A percentile compares a stretch with the other conserved stretches of the same genome.
phyloP scores from a whole-genome alignment of 1,140 invertebrate genomes.

The Euschistus heros region DNA sequence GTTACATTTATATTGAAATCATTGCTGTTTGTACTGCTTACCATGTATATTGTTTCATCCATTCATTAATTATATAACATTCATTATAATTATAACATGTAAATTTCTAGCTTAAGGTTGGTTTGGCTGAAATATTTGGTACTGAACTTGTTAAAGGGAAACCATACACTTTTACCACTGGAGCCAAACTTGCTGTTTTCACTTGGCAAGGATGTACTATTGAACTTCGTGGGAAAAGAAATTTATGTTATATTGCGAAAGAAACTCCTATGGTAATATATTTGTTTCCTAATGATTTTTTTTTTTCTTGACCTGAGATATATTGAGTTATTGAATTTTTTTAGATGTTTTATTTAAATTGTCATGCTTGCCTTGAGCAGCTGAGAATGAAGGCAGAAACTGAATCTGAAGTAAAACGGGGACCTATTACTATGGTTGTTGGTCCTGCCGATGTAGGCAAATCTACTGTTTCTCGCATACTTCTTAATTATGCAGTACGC shows the following conservation, averaged over 20 bases:
- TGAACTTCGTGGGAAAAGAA: constrained; percentile 72
- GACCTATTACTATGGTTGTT: constrained; percentile 81
- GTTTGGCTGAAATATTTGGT: constrained; percentile 92
- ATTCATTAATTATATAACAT: no score
- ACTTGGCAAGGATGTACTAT: constrained; percentile 90
- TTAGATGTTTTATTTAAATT: constrained; percentile 71
- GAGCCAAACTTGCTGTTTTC: constrained; percentile 90
- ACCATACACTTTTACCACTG: constrained; percentile 77
- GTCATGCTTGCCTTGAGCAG: constrained; percentile 86
- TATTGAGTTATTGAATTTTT: not conserved
- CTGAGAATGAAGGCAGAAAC: constrained; percentile 61
- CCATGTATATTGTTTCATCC: no score
- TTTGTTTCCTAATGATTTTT: not conserved
- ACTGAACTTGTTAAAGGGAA: constrained; percentile 91
- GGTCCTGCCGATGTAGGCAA: constrained; percentile 96
- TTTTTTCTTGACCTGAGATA: not conserved
- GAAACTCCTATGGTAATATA: constrained; percentile 80
- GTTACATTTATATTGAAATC: no score
- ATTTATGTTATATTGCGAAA: constrained; percentile 87
- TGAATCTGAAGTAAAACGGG: constrained; percentile 56
- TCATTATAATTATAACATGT: no score
- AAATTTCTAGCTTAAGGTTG: constrained; percentile 58
- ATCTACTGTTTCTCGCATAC: constrained; percentile 76
- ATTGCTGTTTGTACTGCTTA: no score
- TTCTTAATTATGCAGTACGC: constrained; percentile 89